Conservation (phyloP, 2,888 invertebrate genomes). For the Lordiphosa fenestrarum region DNA sequence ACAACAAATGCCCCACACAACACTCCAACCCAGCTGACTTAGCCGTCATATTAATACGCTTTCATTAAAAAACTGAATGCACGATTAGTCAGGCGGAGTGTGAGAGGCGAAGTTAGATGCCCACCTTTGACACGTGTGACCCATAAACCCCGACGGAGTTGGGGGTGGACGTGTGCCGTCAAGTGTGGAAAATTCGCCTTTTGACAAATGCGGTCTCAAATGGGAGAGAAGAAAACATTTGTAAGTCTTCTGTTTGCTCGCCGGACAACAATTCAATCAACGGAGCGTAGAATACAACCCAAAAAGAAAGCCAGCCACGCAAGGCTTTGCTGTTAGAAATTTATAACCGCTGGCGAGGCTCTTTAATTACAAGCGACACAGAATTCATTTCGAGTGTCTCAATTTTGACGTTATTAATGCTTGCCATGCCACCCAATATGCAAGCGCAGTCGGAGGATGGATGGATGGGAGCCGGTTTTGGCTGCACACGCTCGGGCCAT, state of each 20-base stretch:
- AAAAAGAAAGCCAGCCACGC: conserved; percentile 47
- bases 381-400: conserved; percentile 77
- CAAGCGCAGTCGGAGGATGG: conserved; percentile 25
- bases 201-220: conserved; percentile 61
- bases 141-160: conserved; percentile 33
- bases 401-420: conserved; percentile 78
- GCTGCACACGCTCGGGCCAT: conserved; percentile 51
- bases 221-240: conserved; percentile 50
- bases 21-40: conserved; percentile 50
- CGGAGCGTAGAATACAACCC: conserved; percentile 48
- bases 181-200: conserved; percentile 73
- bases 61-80: conserved; percentile 73
- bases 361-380: conserved; percentile 77
- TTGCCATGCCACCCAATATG: conserved; percentile 77
- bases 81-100: conserved; percentile 61
- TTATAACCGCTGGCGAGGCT: conserved; percentile 67
- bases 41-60: conserved; percentile 63
- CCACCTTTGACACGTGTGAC: conserved; percentile 73
- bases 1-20: conserved; percentile 45
- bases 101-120: conserved; percentile 24
- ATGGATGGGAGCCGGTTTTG: conserved; percentile 56
- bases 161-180: conserved; percentile 59
- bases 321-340: conserved; percentile 55
- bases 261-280: conserved; percentile 68
- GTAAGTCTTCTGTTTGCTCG: conserved; percentile 55